Evolutionary conservation across 2,113 vertebrate species (phyloP), one percentile per base, ranked within the genome.

Genomic region (Hippocampus mohnikei): DNA sequence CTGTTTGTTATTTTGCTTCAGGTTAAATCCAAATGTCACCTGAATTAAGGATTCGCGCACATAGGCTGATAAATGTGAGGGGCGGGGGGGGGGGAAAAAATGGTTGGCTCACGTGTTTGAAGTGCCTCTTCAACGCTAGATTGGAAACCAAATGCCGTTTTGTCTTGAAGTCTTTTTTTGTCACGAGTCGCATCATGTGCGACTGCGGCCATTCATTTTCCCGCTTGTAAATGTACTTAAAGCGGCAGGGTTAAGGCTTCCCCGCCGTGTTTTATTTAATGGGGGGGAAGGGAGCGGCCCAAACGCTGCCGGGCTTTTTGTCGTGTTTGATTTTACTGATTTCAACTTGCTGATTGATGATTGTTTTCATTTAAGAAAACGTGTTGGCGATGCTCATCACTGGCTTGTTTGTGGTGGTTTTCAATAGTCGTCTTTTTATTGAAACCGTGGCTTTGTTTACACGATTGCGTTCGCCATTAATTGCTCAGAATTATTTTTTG

Each of bases 21-120:
- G 58, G 67, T 76, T 72, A 20, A 76, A 81, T 70, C 40, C 67
- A 50, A 85, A 79, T 42, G 60, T 56, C 21, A 53, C 29, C n/a
- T 15, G 21, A 42, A 72, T 66, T 12, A 80, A 74, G 80, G 66
- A 83, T 67, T 64, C 48, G 65, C 70, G 9, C 15, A 29, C 27
- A 15, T 13, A 11, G 6, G 27, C 6, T 59, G 25, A 59, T 29
- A 16, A 59, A 11, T 8, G 6, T 37, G 33, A 37, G 33, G 5
- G 33, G 33, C 1, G 5, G 33, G 29, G 33, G 4, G 33, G 29
- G 33, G 33, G 33, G 5, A 25, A 27, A 59, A 33, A 33, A 18
- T 16, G 1, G 15, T 59, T 59, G 7, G 58, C 58, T 18, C 58
- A 29, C 16, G 23, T 58, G 27, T 29, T n/a, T n/a, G n/a, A n/a